Evolutionary conservation across 2,797 vertebrate species (phyloP).

Genomic region (Enteromius unitaeniatus): DNA sequence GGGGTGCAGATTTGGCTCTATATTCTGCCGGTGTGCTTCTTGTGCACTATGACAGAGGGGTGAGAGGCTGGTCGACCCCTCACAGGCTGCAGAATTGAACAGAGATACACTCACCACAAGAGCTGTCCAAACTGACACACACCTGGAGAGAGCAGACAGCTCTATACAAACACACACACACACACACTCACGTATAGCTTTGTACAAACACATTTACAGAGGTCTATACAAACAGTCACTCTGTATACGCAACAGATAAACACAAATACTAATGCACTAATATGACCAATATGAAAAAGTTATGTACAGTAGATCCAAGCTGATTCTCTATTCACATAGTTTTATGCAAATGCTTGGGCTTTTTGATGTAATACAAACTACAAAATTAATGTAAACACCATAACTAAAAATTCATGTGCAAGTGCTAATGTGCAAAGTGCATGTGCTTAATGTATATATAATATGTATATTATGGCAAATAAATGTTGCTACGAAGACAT

Average conservation of each 20-base stretch:
- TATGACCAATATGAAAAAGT: not conserved
- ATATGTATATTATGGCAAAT: not conserved
- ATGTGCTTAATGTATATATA: too few species aligned
- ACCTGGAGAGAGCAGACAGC: slow-evolving; percentile 23
- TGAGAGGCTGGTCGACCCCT: slow-evolving; percentile 31
- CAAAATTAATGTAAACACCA: not conserved
- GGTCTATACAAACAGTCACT: too few species aligned
- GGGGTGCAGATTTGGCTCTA: not conserved
- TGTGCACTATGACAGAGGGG: slow-evolving; percentile 17
- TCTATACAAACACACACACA: slow-evolving; percentile 8
- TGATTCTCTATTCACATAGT: not conserved
- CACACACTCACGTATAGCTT: not conserved
- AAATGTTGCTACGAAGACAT: not conserved
- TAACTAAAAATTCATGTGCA: not conserved
- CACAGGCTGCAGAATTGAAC: slow-evolving; percentile 32
- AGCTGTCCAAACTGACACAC: slow-evolving; percentile 26
- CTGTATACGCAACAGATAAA: not conserved
- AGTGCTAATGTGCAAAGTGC: not conserved
- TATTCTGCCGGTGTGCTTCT: slow-evolving; percentile 10
- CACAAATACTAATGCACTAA: slow-evolving; percentile 35
- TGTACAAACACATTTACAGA: not conserved
- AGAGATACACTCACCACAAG: slow-evolving; percentile 22
- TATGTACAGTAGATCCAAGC: not conserved
- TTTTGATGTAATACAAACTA: not conserved
- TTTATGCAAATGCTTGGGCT: not conserved